A percentile compares a stretch with the other conserved stretches of the same genome.
Conservation (phyloP, 2,113 vertebrate species). For the Podiceps cristatus region DNA sequence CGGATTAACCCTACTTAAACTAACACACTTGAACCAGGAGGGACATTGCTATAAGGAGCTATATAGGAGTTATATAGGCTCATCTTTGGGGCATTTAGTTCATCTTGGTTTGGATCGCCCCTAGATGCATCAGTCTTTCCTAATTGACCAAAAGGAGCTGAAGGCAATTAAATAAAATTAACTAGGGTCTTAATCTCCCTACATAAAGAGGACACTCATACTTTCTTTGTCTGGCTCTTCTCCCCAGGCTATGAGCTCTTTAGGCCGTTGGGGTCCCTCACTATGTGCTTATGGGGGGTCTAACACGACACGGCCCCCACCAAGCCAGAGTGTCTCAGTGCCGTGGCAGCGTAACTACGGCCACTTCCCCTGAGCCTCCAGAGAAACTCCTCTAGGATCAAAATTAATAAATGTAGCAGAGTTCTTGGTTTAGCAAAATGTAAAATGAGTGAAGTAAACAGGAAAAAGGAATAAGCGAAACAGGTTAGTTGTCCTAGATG, state of each 20-base stretch:
- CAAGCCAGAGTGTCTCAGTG: neutral
- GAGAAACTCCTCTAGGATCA: neutral
- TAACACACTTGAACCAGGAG: neutral
- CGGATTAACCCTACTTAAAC: neutral
- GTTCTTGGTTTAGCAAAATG: neutral
- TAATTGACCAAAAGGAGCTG: neutral
- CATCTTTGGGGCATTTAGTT: neutral
- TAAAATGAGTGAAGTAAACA: neutral
- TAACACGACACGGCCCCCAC: rapidly evolving
- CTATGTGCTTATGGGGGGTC: neutral
- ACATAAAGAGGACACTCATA: neutral
- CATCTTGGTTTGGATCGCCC: neutral
- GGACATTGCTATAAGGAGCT: neutral
- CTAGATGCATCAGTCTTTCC: neutral
- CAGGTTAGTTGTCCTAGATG: neutral
- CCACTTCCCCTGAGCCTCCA: neutral
- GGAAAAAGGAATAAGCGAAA: neutral
- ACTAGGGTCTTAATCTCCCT: neutral
- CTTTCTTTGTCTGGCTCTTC: neutral
- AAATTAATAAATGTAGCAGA: neutral
- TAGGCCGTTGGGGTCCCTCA: neutral
- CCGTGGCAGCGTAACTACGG: rapidly evolving
- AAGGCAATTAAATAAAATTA: neutral
- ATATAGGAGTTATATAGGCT: neutral
- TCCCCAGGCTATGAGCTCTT: neutral